phyloP scores from a whole-genome alignment of 2,888 invertebrate genomes.

The Linnaemya tessellans region DNA sequence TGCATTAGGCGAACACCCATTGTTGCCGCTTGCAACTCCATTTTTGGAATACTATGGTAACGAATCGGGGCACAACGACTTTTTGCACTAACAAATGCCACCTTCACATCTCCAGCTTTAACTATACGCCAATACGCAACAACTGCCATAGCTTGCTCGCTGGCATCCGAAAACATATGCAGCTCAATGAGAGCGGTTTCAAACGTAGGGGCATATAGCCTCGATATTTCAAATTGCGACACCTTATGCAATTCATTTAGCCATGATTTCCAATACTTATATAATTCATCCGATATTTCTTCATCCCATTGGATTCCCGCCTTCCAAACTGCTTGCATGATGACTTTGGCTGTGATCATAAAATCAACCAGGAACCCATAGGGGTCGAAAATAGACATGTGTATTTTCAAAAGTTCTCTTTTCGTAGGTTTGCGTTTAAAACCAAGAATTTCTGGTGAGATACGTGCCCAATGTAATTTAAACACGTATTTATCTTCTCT shows the following conservation, averaged over 20 bases:
- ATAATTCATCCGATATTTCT: constrained; percentile 19
- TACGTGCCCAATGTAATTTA: neutral
- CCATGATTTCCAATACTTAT: too few species aligned
- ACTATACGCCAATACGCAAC: constrained; percentile 51
- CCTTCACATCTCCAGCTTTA: too few species aligned
- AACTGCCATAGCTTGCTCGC: constrained; percentile 28
- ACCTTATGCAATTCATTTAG: too few species aligned
- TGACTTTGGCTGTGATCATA: constrained; percentile 16
- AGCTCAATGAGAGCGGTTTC: neutral
- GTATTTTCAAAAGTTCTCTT: constrained; percentile 17
- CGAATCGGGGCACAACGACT: too few species aligned
- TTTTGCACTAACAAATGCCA: too few species aligned
- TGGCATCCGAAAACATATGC: constrained; percentile 36
- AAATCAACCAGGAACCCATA: constrained; percentile 19
- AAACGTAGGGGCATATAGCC: neutral
- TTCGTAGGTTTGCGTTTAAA: constrained; percentile 10
- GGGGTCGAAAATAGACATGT: constrained; percentile 30
- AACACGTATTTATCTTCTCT: too few species aligned
- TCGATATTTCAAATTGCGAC: constrained; percentile 9
- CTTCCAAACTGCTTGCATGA: constrained; percentile 25
- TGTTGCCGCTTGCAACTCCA: too few species aligned
- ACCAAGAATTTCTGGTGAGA: constrained; percentile 8
- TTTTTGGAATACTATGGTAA: too few species aligned
- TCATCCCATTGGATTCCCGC: constrained; percentile 17
- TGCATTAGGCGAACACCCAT: constrained; percentile 30